Percentiles rank a stretch among this genome's conserved stretches.
Conservation (phyloP, 37 sponge, comb jelly and placozoan species). For the Spongilla lacustris region DNA sequence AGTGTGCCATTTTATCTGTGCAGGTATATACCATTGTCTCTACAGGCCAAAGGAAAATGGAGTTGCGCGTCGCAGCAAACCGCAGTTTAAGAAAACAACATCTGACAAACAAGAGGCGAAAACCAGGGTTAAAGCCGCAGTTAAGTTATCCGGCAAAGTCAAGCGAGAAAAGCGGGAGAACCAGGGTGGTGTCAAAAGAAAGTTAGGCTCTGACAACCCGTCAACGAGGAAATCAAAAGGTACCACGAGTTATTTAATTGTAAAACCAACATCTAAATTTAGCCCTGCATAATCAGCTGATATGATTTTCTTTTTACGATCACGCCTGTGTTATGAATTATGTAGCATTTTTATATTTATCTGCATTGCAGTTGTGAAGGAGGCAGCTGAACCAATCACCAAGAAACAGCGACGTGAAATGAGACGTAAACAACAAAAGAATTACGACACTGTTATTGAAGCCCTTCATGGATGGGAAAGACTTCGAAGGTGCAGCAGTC, state of each 20-base stretch:
- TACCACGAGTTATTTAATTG: neutral
- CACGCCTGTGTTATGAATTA: no score
- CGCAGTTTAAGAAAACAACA: neutral
- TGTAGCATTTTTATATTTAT: no score
- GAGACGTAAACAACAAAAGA: constrained; percentile 20
- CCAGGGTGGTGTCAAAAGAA: neutral
- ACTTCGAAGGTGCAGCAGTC: constrained; percentile 34
- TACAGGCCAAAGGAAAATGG: neutral
- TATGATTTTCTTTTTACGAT: no score
- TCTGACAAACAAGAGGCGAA: neutral
- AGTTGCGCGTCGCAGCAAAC: neutral
- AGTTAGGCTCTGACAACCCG: neutral
- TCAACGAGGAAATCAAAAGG: neutral
- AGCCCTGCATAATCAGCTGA: no score
- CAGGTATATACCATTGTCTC: neutral
- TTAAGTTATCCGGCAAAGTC: neutral
- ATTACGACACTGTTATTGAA: constrained; percentile 23
- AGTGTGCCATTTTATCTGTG: neutral
- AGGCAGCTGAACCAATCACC: constrained; percentile 1
- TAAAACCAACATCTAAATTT: neutral
- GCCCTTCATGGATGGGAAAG: constrained; percentile 58
- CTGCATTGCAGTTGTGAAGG: neutral
- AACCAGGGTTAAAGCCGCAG: neutral
- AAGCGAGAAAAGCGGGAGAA: neutral
- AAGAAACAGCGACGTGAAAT: constrained; percentile 35